phyloP scores from a whole-genome alignment of 35 echinoderm and acorn worm genomes.

The Ophioderma brevispina region DNA sequence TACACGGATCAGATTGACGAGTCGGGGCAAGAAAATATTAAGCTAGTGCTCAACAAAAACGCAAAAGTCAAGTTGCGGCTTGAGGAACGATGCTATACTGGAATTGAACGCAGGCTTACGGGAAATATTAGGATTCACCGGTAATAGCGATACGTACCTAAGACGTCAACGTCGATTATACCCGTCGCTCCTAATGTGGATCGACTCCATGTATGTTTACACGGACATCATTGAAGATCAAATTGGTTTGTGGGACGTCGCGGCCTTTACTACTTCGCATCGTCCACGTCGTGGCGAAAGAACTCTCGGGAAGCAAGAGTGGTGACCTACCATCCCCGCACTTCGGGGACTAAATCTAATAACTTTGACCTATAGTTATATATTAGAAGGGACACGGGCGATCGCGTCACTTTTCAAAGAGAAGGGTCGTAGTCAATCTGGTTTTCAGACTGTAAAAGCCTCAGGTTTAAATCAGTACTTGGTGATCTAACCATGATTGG shows the following conservation, averaged over 20 bases:
- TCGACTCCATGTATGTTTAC: slow-evolving; percentile 43
- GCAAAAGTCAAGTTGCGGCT: neutral
- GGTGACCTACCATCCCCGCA: slow-evolving; percentile 44
- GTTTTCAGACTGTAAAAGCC: slow-evolving; percentile 38
- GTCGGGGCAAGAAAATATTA: neutral
- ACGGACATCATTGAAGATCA: slow-evolving; percentile 54
- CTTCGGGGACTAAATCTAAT: slow-evolving; percentile 41
- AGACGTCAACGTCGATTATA: neutral
- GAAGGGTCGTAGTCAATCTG: slow-evolving; percentile 56
- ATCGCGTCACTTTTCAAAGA: slow-evolving; percentile 53
- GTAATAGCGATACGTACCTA: neutral
- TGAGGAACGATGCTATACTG: too few relatives aligned
- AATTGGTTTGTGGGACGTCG: slow-evolving; percentile 30
- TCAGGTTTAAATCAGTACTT: too few relatives aligned
- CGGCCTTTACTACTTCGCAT: slow-evolving; percentile 29
- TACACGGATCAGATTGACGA: neutral
- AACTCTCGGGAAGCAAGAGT: slow-evolving; percentile 12
- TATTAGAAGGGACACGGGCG: too few relatives aligned
- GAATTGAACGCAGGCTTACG: slow-evolving; percentile 18
- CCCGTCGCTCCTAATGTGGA: neutral
- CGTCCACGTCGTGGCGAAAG: neutral
- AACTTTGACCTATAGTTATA: too few relatives aligned
- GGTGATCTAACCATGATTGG: too few relatives aligned
- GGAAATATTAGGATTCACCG: slow-evolving; percentile 12
- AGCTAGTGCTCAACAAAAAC: neutral